phyloP scores from a whole-genome alignment of 2,113 vertebrate genomes.

The Perccottus glenii region DNA sequence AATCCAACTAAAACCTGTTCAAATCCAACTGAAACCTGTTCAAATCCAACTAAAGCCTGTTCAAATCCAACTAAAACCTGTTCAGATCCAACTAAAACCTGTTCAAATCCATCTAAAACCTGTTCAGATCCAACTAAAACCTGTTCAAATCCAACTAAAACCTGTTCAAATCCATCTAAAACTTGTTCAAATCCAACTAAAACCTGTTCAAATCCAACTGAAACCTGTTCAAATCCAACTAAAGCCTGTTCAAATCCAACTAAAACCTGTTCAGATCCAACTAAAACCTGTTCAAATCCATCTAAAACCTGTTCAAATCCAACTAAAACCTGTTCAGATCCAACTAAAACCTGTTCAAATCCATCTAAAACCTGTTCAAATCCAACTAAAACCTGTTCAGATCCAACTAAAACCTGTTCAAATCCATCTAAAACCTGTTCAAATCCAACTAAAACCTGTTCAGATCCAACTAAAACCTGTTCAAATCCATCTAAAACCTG shows the following conservation, averaged over 20 bases:
- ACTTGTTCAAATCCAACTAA: constrained; percentile 2
- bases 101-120: constrained; percentile 2
- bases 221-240: constrained; percentile 1
- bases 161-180: constrained; percentile 4
- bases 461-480: constrained; percentile 1
- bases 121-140: constrained; percentile 1
- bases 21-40: constrained; percentile 1
- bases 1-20: constrained; percentile 3
- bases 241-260: not conserved
- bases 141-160: constrained; percentile 2
- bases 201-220: not conserved
- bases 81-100: constrained; percentile 1
- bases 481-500: constrained; percentile 2
- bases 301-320: constrained; percentile 3
- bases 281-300: constrained; percentile 3
- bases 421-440: constrained; percentile 3
- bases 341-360: constrained; percentile 2
- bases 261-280: constrained; percentile 1
- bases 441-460: constrained; percentile 2
- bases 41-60: constrained; percentile 1
- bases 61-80: constrained; percentile 1
- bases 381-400: not conserved
- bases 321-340: not conserved
- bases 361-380: constrained; percentile 2
- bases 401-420: constrained; percentile 1